These are phyloP conservation scores for Hypsibius dujardini DNA, from an alignment of 1,140 invertebrate genomes.

Conservation along the genomic window DNA sequence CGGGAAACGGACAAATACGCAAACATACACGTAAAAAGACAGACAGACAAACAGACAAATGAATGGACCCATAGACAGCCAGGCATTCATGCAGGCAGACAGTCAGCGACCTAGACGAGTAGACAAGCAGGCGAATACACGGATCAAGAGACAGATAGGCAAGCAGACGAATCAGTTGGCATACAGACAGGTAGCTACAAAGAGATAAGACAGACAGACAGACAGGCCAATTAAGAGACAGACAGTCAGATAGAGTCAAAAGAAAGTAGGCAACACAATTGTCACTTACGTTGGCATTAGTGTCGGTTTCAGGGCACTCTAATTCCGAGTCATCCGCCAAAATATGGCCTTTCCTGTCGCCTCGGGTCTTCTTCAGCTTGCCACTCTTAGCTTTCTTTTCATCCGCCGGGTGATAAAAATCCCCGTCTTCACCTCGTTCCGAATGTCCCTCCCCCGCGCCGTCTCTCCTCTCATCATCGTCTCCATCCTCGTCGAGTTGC, in stretches of 20 bases:
- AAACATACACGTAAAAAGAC: not conserved
- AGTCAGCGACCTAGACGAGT: not conserved
- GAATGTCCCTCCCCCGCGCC: not conserved
- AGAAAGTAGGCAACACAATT: not conserved
- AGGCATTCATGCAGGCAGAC: not conserved
- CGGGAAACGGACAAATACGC: not conserved
- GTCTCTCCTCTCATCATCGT: not conserved
- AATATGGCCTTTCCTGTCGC: not conserved
- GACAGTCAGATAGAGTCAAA: not conserved
- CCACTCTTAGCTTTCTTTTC: not conserved
- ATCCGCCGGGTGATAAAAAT: not conserved
- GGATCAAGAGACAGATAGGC: not conserved
- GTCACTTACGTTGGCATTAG: conserved; percentile 13
- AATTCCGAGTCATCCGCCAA: not conserved
- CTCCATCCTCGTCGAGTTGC: not conserved
- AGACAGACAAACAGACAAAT: not conserved
- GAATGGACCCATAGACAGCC: not conserved
- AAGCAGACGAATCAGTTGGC: not conserved
- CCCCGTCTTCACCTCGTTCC: not conserved
- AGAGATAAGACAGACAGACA: not conserved
- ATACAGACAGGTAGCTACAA: not conserved
- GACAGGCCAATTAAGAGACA: not conserved
- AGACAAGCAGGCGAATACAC: not conserved
- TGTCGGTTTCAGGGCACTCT: not conserved
- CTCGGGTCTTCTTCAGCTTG: not conserved